A percentile compares a stretch with the other conserved stretches of the same genome.
Evolutionary conservation across 2,888 invertebrate genomes (phyloP).

Genomic region (Anoncus sp.): DNA sequence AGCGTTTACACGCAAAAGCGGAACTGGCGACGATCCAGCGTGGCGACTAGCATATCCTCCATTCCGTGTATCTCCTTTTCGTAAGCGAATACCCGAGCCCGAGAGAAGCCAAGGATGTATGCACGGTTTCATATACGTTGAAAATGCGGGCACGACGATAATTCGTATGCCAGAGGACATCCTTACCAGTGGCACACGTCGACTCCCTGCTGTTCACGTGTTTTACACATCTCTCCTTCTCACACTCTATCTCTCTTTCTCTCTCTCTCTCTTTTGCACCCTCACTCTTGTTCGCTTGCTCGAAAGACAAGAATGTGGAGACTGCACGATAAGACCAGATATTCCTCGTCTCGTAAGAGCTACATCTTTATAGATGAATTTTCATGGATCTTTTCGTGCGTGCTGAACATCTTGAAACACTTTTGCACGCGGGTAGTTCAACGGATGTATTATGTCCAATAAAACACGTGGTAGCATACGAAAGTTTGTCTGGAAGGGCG

Average conservation of each 20-base stretch:
- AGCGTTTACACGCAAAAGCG: slow-evolving; percentile 12
- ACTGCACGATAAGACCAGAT: slow-evolving; percentile 38
- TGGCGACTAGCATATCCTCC: not conserved
- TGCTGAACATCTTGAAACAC: not conserved
- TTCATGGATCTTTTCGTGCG: slow-evolving; percentile 10
- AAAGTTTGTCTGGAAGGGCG: slow-evolving; percentile 22
- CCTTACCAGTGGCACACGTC: slow-evolving; percentile 45
- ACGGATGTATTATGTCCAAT: slow-evolving; percentile 5
- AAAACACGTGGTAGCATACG: slow-evolving; percentile 20
- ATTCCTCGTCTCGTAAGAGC: slow-evolving; percentile 23
- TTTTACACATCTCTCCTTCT: slow-evolving; percentile 10
- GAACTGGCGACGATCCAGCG: slow-evolving; percentile 23
- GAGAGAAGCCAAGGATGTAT: slow-evolving; percentile 9
- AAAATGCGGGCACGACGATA: slow-evolving; percentile 45
- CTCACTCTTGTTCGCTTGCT: slow-evolving; percentile 21
- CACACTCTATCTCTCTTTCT: slow-evolving; percentile 10
- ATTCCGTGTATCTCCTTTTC: slow-evolving; percentile 30
- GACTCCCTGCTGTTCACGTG: slow-evolving; percentile 25
- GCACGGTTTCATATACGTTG: slow-evolving; percentile 27
- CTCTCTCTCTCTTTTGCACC: not conserved
- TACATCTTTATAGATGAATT: slow-evolving; percentile 24
- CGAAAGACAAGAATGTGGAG: slow-evolving; percentile 21
- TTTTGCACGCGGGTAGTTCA: not conserved
- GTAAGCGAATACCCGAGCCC: slow-evolving; percentile 17
- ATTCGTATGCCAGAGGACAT: slow-evolving; percentile 53